Base-by-base conservation (phyloP, 2,888 invertebrate species). In the Eustalomyia histrio region DNA sequence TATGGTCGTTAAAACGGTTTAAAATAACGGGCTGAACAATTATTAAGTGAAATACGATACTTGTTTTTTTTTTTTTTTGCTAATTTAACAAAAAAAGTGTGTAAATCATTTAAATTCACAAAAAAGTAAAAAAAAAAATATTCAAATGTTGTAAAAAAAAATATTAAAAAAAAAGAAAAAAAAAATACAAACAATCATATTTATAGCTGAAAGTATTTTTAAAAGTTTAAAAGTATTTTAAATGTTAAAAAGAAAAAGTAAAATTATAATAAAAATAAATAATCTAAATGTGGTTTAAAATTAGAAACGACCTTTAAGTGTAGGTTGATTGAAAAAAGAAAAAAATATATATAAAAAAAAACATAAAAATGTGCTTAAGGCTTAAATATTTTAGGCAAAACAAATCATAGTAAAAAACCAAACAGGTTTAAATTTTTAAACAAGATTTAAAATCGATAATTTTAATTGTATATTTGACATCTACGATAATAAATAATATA, bases 1-100 rank as follows among this genome's bases (percentile, higher is more conserved):
- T 63, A 47, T 47, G 78, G 81, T 81, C 24, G 81, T 67, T 63
- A 1, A 63, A 61, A 65, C 74, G 74, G 78, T 43, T 69, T 65
- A 29, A 18, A 63, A 29, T 24, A 65, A 74, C 55, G 69, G 53
- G 65, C 24, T 53, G 67, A 67, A 55, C 24, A 55, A 24, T 39
- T 21, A 33, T 16, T 68, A 58, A 58, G 8, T 73, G 35, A 76
- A 73, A 64, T 53, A 65, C 52, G 35, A 63, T 65, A 18, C 21
- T 29, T 29, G 7, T 6, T 29, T 10, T 58, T 47, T 55, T 47
- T 6, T 29, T 10, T 10, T 69, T 58, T 33, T 6, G 43, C 43
- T 47, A n/a, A 7, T 47, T n/a, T n/a, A 47, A 47, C 43, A 47
- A n/a, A 47, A n/a, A 47, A 47, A 47, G 43, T 47, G 43, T 47